Percentiles rank a stretch among this genome's conserved stretches.
Conservation (phyloP, 2,113 vertebrate species). For the Pelobates fuscus region DNA sequence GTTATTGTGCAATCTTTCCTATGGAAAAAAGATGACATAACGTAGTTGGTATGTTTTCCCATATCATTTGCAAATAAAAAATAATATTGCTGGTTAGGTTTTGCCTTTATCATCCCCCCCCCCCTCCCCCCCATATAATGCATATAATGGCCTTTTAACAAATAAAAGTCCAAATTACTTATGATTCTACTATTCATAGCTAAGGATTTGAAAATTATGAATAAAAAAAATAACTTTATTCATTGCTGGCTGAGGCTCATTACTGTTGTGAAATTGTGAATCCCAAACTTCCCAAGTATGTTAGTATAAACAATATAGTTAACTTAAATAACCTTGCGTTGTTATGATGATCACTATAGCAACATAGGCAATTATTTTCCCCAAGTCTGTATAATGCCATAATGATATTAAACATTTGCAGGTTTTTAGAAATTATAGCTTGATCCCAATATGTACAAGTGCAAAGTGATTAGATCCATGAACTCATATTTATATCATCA, state of each 20-base stretch:
- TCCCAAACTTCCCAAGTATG: neutral
- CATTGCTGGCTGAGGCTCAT: neutral
- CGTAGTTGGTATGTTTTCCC: neutral
- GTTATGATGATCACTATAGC: constrained; percentile 2
- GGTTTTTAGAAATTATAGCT: too few species aligned
- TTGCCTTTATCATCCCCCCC: neutral
- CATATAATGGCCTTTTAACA: neutral
- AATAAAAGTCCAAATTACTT: neutral
- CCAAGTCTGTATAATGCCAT: neutral
- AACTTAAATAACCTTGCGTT: constrained; percentile 11
- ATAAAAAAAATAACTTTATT: constrained; percentile 6
- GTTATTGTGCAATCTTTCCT: neutral
- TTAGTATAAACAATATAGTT: constrained; percentile 14
- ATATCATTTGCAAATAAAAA: constrained; percentile 9
- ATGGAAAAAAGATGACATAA: constrained; percentile 6
- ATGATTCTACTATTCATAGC: neutral
- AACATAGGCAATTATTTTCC: neutral
- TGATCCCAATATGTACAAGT: too few species aligned
- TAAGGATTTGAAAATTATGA: constrained; percentile 2
- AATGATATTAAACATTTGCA: neutral
- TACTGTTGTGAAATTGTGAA: constrained; percentile 3
- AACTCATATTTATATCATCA: too few species aligned
- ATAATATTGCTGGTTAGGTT: neutral
- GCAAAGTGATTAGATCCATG: too few species aligned
- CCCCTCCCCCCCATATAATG: neutral